Base-by-base conservation (phyloP, 2,888 invertebrate species). In the Drosophila sordidapex region DNA sequence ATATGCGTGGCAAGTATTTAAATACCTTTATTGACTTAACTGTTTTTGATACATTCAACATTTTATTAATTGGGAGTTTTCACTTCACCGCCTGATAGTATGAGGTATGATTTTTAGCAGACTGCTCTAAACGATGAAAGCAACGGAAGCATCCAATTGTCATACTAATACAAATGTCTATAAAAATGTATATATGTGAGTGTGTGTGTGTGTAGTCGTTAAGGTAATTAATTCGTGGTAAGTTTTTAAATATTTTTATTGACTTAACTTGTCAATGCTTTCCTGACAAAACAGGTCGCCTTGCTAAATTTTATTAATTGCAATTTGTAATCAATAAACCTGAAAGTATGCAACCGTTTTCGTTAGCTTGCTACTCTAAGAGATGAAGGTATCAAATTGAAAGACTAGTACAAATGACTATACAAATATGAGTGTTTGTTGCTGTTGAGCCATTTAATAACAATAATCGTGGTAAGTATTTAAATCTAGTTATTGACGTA, bases 1-100 rank as follows among this genome's bases (percentile, higher is more conserved):
- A 74, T 69, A 73, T 70, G 62, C 60, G 38, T 60, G 63, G 59
- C 72, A 74, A 66, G 79, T 71, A 76, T 76, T 67, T 68, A 58
- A 78, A 75, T 73, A 58, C 51, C 60, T 40, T 83, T 69, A 74
- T 69, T 60, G 52, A 56, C 64, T 70, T 40, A 29, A 49, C 61
- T 57, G 59, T 69, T 59, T 58, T 69, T 57, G 31, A 46, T 63
- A 21, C 29, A 8, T 29, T 38, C 46, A 57, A 38, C 59, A 60
- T 57, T 31, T 54, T 61, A 46, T 74, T 76, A 73, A 79, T 72
- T 70, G 67, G 54, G 31, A 31, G 27, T n/a, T 53, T 40, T 25
- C 38, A 27, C 33, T 29, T 33, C 27, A 38, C 53, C 33, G 62
- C 63, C 70, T 57, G 56, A 38, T 74, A 76, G 67, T 57, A 76